Conservation (phyloP, 2,888 invertebrate genomes). For the Tridacna gigas region DNA sequence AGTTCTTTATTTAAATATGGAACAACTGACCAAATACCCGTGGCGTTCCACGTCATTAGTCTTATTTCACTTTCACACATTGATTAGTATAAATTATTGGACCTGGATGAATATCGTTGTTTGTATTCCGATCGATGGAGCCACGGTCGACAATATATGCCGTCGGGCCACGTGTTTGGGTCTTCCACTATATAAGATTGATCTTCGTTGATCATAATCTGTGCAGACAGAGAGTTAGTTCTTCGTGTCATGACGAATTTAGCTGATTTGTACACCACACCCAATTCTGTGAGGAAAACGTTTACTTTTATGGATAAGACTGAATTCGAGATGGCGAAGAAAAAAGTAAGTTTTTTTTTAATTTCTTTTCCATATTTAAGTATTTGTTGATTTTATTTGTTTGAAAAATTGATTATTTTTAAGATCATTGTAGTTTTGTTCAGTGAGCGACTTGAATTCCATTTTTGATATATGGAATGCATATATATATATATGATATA, state of each 20-base stretch:
- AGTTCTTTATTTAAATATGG: slow-evolving; percentile 3
- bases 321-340: too few relatives aligned
- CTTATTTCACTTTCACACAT: neutral
- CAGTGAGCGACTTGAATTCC: too few relatives aligned
- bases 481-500: too few relatives aligned
- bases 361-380: too few relatives aligned
- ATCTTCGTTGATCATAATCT: slow-evolving; percentile 9
- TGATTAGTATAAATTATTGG: neutral
- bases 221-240: slow-evolving; percentile 12
- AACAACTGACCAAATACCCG: slow-evolving; percentile 5
- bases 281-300: slow-evolving; percentile 8
- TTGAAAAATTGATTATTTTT: too few relatives aligned
- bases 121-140: slow-evolving; percentile 6
- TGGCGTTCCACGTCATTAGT: slow-evolving; percentile 2
- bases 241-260: slow-evolving; percentile 14
- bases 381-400: too few relatives aligned
- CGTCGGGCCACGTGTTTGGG: slow-evolving; percentile 8
- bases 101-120: neutral
- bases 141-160: slow-evolving; percentile 24
- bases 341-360: too few relatives aligned
- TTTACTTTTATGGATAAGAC: neutral
- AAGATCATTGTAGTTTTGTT: too few relatives aligned
- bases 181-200: slow-evolving; percentile 12
- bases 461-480: too few relatives aligned
- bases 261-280: slow-evolving; percentile 1